Conservation (phyloP, 2,113 vertebrate species). For the Fregata magnificens region DNA sequence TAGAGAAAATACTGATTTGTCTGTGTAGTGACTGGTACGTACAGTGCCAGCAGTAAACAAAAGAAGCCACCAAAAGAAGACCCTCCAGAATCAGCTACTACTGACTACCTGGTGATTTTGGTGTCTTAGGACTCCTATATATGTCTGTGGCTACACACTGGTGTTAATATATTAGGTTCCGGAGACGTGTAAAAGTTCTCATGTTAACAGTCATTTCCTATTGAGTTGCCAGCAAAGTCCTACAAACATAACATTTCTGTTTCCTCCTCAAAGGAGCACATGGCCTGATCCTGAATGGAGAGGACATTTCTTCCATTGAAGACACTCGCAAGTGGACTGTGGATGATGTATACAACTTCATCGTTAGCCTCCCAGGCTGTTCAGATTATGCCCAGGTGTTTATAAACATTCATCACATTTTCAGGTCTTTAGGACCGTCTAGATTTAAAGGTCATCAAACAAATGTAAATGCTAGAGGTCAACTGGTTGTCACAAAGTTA, state of each 20-base stretch:
- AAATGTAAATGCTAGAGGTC: neutral
- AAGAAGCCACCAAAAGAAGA: neutral
- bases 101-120: neutral
- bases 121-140: neutral
- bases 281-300: conserved; percentile 78
- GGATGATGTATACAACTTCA: conserved; percentile 89
- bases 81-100: neutral
- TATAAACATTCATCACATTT: neutral
- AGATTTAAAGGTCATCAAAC: neutral
- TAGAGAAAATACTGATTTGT: neutral
- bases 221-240: neutral
- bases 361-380: conserved; percentile 86
- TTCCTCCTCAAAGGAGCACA: conserved; percentile 72
- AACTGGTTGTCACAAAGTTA: neutral
- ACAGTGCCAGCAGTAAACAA: neutral
- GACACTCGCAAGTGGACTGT: conserved; percentile 91
- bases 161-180: neutral
- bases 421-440: neutral
- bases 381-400: conserved; percentile 91
- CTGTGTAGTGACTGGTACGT: neutral
- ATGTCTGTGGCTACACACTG: neutral
- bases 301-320: conserved; percentile 79
- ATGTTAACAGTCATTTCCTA: neutral
- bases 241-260: neutral
- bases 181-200: neutral